A percentile compares a stretch with the other conserved stretches of the same genome.
phyloP scores from a whole-genome alignment of 2,113 vertebrate species.

The human (Homo sapiens) region DNA sequence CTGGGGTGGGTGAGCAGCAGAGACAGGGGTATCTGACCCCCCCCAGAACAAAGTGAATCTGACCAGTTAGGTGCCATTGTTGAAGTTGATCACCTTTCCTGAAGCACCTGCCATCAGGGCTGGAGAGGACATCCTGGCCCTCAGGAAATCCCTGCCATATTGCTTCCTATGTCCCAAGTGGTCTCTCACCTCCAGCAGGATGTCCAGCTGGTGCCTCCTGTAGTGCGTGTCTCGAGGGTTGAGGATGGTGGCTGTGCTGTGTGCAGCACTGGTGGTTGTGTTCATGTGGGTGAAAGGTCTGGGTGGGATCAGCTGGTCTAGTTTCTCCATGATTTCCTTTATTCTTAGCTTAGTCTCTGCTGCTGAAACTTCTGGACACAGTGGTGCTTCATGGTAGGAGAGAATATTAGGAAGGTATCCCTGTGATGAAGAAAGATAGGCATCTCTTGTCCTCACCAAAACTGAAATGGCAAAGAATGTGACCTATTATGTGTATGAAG shows the following conservation, averaged over 20 bases:
- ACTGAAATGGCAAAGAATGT: not conserved
- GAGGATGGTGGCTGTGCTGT: too few relatives aligned
- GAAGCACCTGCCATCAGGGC: too few relatives aligned
- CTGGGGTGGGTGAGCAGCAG: constrained; percentile 68
- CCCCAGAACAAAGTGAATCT: constrained; percentile 63
- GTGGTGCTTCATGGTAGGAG: not conserved
- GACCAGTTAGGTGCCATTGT: constrained; percentile 61
- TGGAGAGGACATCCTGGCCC: constrained; percentile 45
- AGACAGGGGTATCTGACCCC: constrained; percentile 23
- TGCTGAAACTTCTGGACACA: not conserved
- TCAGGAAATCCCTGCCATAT: constrained; percentile 58
- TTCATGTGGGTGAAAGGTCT: too few relatives aligned
- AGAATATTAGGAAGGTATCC: not conserved
- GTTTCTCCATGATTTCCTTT: too few relatives aligned
- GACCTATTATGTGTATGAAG: not conserved
- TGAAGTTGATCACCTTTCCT: not conserved
- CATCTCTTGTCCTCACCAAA: not conserved
- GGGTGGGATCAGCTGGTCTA: too few relatives aligned
- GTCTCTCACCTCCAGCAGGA: too few relatives aligned
- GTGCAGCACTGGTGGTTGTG: too few relatives aligned
- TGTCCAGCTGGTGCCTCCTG: too few relatives aligned
- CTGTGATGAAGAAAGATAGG: not conserved
- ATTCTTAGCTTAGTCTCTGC: not conserved
- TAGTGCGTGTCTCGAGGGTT: too few relatives aligned
- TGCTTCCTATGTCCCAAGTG: constrained; percentile 44